phyloP scores from a whole-genome alignment of 2,113 vertebrate genomes.

The Pluvialis apricaria region DNA sequence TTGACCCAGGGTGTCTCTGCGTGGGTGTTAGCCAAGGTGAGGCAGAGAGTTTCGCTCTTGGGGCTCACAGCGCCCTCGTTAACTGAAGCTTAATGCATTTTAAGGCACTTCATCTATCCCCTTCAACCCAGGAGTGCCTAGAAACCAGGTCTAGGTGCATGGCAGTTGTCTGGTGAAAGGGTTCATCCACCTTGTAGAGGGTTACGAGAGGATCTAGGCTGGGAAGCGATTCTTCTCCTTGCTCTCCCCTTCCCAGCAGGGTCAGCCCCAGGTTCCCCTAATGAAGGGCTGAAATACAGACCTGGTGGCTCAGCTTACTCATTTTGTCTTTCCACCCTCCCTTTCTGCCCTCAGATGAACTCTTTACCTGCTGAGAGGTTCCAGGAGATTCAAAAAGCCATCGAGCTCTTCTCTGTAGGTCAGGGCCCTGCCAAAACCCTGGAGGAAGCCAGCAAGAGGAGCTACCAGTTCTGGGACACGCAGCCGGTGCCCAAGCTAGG shows the following conservation, averaged over 20 bases:
- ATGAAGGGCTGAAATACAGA: background rate
- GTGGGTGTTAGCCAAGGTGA: no score
- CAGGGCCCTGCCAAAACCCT: constrained; percentile 98
- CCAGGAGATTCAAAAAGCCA: constrained; percentile 99
- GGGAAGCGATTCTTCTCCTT: background rate
- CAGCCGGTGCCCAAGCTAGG: constrained; percentile 97
- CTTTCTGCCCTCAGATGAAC: constrained; percentile 81
- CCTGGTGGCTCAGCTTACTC: background rate
- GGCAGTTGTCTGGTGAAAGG: background rate
- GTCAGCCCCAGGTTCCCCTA: background rate
- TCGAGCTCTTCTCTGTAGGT: constrained; percentile 95
- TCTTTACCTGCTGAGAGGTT: constrained; percentile 95
- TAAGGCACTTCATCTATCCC: background rate
- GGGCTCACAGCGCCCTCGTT: background rate
- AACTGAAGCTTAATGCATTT: background rate
- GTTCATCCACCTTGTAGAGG: background rate
- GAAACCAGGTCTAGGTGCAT: background rate
- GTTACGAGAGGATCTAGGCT: background rate
- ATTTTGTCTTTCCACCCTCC: background rate
- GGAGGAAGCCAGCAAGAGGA: constrained; percentile 96
- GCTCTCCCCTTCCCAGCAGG: background rate
- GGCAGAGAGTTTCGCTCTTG: background rate
- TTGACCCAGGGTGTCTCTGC: background rate
- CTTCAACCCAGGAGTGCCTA: background rate
- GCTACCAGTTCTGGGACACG: constrained; percentile 99